Evolutionary conservation across 92 coral and sea anemone genomes (phyloP).

Genomic region (Epizoanthus illoricatus): DNA sequence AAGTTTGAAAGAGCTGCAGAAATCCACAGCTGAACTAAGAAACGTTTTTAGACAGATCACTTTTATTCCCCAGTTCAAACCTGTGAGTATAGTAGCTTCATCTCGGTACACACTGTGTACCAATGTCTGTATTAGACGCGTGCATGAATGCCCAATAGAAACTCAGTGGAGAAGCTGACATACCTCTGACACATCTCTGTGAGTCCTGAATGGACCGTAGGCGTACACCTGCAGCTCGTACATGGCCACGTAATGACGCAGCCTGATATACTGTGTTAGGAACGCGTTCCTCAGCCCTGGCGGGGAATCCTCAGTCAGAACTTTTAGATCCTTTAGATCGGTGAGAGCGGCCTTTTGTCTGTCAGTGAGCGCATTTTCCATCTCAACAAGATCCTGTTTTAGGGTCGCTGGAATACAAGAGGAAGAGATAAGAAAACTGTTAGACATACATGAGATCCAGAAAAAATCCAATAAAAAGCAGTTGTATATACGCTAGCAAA

Average conservation of each 20-base stretch:
- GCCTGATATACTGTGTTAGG: conserved; percentile 61
- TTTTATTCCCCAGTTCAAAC: too few relatives aligned
- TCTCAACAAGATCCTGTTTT: conserved; percentile 50
- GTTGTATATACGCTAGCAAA: too few relatives aligned
- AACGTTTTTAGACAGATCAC: too few relatives aligned
- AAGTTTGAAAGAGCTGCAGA: too few relatives aligned
- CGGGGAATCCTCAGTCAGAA: conserved; percentile 23
- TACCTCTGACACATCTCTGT: conserved; percentile 13
- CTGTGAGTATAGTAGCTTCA: too few relatives aligned
- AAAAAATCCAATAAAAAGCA: too few relatives aligned
- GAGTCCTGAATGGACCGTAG: conserved; percentile 84
- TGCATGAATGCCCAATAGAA: too few relatives aligned
- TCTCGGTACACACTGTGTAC: too few relatives aligned
- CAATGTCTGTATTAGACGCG: too few relatives aligned
- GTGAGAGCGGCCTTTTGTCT: conserved; percentile 45
- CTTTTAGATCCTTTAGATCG: conserved; percentile 60
- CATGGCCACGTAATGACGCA: conserved; percentile 82
- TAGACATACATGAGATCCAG: too few relatives aligned
- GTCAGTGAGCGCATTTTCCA: conserved; percentile 60
- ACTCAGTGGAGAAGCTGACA: too few relatives aligned
- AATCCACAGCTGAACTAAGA: too few relatives aligned
- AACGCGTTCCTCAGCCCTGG: conserved; percentile 36
- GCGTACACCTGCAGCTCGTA: conserved; percentile 81
- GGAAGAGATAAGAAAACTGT: neutral
- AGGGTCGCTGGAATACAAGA: conserved; percentile 52